Percentiles rank a stretch among this genome's conserved stretches.
Evolutionary conservation across 92 coral and sea anemone genomes (phyloP).

Genomic region (Parazoanthus darwini): DNA sequence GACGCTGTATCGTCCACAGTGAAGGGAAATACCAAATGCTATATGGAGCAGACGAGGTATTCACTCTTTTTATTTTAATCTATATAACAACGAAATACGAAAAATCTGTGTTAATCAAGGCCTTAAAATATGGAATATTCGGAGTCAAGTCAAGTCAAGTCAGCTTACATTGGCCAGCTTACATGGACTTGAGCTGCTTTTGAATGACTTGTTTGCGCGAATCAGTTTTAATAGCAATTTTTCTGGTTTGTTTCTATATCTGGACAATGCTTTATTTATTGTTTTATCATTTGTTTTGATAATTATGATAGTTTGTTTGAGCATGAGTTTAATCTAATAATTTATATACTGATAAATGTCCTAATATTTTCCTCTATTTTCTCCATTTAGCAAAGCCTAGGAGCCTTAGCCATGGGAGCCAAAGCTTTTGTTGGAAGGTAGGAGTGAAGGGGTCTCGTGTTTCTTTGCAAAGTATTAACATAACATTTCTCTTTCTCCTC

Average conservation of each 20-base stretch:
- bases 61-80: background rate
- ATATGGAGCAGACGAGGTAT: conserved; percentile 36
- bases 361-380: background rate
- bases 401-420: conserved; percentile 80
- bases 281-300: background rate
- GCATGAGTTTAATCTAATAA: background rate
- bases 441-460: background rate
- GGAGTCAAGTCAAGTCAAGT: too few relatives aligned
- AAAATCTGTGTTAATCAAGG: too few relatives aligned
- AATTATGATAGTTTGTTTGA: background rate
- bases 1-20: conserved; percentile 29
- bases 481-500: background rate
- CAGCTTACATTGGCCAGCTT: too few relatives aligned
- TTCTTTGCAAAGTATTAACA: background rate
- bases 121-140: background rate
- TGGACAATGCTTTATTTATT: too few relatives aligned
- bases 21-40: conserved; percentile 25
- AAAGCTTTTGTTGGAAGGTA: conserved; percentile 69
- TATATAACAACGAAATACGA: too few relatives aligned
- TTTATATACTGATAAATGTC: background rate
- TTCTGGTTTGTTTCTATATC: too few relatives aligned
- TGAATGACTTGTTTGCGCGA: too few relatives aligned
- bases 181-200: too few relatives aligned
- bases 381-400: conserved; percentile 58
- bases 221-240: too few relatives aligned